These are phyloP conservation scores for Pristionchus japonicus DNA, from an alignment of 2,888 invertebrate species.

Conservation along the genomic window DNA sequence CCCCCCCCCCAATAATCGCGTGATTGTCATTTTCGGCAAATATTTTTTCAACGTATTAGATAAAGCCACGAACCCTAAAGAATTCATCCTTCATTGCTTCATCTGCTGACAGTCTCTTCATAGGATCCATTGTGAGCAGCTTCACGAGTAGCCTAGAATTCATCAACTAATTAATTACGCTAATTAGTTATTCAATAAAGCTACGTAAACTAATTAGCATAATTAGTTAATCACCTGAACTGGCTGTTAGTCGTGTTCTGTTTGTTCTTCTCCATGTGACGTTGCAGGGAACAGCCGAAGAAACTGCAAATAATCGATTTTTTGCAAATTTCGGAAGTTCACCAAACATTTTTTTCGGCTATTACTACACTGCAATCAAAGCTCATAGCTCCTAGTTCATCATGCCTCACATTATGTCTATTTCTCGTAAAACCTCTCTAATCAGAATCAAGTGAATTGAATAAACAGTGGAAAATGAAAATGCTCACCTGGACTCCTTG, in stretches of 20 bases:
- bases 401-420: no score
- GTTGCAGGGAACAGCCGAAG: slow-evolving; percentile 87
- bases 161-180: no score
- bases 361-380: no score
- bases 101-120: slow-evolving; percentile 95
- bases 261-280: slow-evolving; percentile 85
- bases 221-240: slow-evolving; percentile 86
- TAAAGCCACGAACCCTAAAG: slow-evolving; percentile 79
- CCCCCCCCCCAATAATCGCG: no score
- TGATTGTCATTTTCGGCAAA: no score
- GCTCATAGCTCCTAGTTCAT: no score
- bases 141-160: slow-evolving; percentile 61
- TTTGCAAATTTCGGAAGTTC: not conserved
- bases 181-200: no score
- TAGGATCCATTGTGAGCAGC: slow-evolving; percentile 93
- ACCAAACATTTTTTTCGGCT: no score
- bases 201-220: no score
- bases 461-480: not conserved
- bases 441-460: not conserved
- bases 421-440: no score
- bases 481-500: slow-evolving; percentile 81
- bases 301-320: slow-evolving; percentile 81
- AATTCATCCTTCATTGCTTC: slow-evolving; percentile 98
- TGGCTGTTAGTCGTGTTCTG: slow-evolving; percentile 47
- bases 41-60: no score